A percentile compares a stretch with the other conserved stretches of the same genome.
These are phyloP conservation scores for Anticlea derivata DNA, from an alignment of 2,888 invertebrate species.

Conservation along the genomic window DNA sequence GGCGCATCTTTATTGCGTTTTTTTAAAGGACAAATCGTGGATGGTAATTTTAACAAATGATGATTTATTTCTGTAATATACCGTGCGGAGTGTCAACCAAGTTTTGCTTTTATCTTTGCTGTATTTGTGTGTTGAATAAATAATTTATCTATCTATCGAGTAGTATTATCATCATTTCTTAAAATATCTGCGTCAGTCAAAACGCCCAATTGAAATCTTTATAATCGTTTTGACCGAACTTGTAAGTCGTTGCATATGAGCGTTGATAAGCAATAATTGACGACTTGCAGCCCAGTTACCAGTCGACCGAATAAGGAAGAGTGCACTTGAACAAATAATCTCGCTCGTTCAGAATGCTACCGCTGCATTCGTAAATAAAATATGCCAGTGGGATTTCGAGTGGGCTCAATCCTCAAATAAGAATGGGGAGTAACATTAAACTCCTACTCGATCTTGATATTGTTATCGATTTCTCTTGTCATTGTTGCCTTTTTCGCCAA, in stretches of 20 bases:
- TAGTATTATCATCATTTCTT: too few relatives aligned
- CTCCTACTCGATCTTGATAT: slow-evolving; percentile 51
- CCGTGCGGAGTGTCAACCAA: too few relatives aligned
- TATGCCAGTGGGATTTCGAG: slow-evolving; percentile 51
- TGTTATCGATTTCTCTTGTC: slow-evolving; percentile 40
- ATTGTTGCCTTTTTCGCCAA: slow-evolving; percentile 31
- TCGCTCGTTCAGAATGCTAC: slow-evolving; percentile 51
- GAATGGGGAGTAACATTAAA: slow-evolving; percentile 46
- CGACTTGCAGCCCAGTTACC: slow-evolving; percentile 45
- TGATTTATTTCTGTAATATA: too few relatives aligned
- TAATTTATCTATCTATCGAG: too few relatives aligned
- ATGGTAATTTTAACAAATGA: too few relatives aligned
- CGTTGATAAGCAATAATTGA: slow-evolving; percentile 39
- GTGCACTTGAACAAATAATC: slow-evolving; percentile 73
- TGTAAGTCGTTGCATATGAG: slow-evolving; percentile 17
- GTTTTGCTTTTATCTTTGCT: too few relatives aligned
- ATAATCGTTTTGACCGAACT: too few relatives aligned
- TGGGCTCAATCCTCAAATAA: slow-evolving; percentile 52
- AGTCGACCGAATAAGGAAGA: slow-evolving; percentile 60
- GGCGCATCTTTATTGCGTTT: too few relatives aligned
- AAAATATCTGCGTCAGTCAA: too few relatives aligned
- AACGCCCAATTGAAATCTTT: neutral
- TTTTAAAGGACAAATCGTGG: too few relatives aligned
- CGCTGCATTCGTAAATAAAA: slow-evolving; percentile 56
- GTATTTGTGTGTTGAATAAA: too few relatives aligned